These are phyloP conservation scores for Sarcophaga subvicina DNA, from an alignment of 2,888 invertebrate genomes.

Conservation along the genomic window DNA sequence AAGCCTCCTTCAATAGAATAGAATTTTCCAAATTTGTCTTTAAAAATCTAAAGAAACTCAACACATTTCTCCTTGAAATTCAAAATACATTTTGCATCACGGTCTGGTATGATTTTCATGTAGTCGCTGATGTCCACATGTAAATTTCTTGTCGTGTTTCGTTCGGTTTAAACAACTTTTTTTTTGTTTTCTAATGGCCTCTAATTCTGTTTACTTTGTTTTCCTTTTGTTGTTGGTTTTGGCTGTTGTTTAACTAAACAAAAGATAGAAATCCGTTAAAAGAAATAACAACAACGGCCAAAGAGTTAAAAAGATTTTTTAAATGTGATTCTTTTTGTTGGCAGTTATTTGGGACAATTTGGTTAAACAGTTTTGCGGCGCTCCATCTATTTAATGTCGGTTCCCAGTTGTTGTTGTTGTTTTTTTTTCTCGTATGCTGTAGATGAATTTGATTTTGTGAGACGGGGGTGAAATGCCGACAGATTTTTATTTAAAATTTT, in stretches of 20 bases:
- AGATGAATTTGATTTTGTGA: conserved; percentile 39
- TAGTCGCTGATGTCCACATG: conserved; percentile 9
- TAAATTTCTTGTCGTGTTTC: conserved; percentile 29
- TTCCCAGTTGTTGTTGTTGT: not conserved
- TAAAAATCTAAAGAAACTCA: no score
- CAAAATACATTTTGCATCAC: no score
- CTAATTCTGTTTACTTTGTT: conserved; percentile 15
- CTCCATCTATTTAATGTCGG: conserved; percentile 42
- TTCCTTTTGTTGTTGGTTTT: not conserved
- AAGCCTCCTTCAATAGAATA: no score
- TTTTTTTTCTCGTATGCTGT: conserved; percentile 42
- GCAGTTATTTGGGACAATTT: conserved; percentile 66
- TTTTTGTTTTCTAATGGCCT: conserved; percentile 37
- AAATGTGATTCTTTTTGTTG: conserved; percentile 66
- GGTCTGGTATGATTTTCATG: not conserved
- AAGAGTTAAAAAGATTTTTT: conserved; percentile 48
- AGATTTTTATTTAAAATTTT: conserved; percentile 16
- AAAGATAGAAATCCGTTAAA: conserved; percentile 68
- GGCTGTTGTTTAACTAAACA: conserved; percentile 55
- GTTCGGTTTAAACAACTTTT: conserved; percentile 34
- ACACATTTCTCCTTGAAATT: no score
- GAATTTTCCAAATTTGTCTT: no score
- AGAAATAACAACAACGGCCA: conserved; percentile 42
- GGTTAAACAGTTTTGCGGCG: conserved; percentile 48
- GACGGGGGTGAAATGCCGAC: conserved; percentile 61